Evolutionary conservation across 1,140 invertebrate genomes (phyloP), one percentile per base, ranked within the genome.

Genomic region (Camponotus floridanus): DNA sequence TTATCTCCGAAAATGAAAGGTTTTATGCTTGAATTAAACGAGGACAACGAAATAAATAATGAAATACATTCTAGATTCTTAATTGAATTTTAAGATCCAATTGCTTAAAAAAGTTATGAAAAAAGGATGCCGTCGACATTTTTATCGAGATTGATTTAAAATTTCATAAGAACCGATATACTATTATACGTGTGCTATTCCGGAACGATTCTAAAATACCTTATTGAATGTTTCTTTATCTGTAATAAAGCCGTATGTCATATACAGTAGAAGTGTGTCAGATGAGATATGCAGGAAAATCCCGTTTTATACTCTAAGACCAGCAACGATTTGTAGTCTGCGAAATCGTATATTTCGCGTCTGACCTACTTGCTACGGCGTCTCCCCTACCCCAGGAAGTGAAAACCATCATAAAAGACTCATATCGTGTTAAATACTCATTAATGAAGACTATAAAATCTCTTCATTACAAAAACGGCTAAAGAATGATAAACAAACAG

Each of bases 301-400:
- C 62, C 65, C 8, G 36, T 73, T 81, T 81, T 73, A 81, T 42
- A 42, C 18, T 15, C 18, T 33, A 57, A 81, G 61, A 26, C 36
- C 15, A 51, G 18, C 67, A 57, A 45, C 39, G 57, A 84, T 76
- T 62, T 55, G 59, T 48, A 84, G 42, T 48, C 18, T 11, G 26
- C 45, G 74, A 73, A 89, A 89, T 81, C 83, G 67, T 74, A 88
- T 89, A 80, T 81, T 86, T 89, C 48, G 76, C 64, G 51, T 45
- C 31, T 86, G 88, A 88, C 87, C 87, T 86, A 89, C 71, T 89
- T 89, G 62, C 68, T 61, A 48, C 11, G 55, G 48, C 26, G 55
- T 73, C 59, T 51, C 73, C 13, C 21, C 81, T 79, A 89, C 68
- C 31, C 33, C 45, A 76, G 48, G 33, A 86, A 74, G 42, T 59